These are phyloP conservation scores for Palythoa grandiflora DNA, from an alignment of 92 coral and sea anemone genomes.

Conservation along the genomic window DNA sequence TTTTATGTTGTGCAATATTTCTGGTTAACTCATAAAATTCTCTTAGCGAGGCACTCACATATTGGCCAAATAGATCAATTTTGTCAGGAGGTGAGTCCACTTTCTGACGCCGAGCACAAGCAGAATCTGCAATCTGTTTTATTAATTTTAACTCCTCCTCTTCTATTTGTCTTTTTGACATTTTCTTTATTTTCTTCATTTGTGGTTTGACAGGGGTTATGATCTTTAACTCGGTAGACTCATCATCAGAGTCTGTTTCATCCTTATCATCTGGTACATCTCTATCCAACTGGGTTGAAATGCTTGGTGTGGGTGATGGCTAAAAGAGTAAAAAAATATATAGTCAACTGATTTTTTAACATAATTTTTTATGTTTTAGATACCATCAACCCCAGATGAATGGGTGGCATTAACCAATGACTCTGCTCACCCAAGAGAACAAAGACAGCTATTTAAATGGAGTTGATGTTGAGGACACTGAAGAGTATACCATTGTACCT, in stretches of 20 bases:
- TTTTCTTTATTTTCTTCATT: slow-evolving; percentile 24
- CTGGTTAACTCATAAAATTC: slow-evolving; percentile 36
- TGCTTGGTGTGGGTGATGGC: slow-evolving; percentile 23
- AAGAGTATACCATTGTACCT: slow-evolving; percentile 22
- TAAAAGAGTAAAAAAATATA: neutral
- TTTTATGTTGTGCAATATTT: slow-evolving; percentile 36
- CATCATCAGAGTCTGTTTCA: too few relatives aligned
- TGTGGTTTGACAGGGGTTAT: too few relatives aligned
- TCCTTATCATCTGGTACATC: neutral
- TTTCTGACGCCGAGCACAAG: neutral
- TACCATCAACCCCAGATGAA: slow-evolving; percentile 40
- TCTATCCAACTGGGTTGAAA: neutral
- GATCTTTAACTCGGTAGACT: too few relatives aligned
- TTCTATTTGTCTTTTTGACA: slow-evolving; percentile 18
- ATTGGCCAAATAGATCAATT: slow-evolving; percentile 31
- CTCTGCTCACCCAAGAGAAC: slow-evolving; percentile 14
- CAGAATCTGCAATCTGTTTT: slow-evolving; percentile 35
- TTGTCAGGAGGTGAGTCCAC: slow-evolving; percentile 26
- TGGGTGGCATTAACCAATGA: slow-evolving; percentile 30
- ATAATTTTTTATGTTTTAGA: neutral
- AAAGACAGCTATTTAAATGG: neutral
- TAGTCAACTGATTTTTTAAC: neutral
- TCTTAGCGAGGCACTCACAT: neutral
- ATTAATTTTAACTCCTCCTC: slow-evolving; percentile 36
- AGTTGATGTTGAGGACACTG: slow-evolving; percentile 30